Percentiles rank a stretch among this genome's conserved stretches.
phyloP scores from a whole-genome alignment of 2,113 vertebrate genomes.

The Labeo rohita region DNA sequence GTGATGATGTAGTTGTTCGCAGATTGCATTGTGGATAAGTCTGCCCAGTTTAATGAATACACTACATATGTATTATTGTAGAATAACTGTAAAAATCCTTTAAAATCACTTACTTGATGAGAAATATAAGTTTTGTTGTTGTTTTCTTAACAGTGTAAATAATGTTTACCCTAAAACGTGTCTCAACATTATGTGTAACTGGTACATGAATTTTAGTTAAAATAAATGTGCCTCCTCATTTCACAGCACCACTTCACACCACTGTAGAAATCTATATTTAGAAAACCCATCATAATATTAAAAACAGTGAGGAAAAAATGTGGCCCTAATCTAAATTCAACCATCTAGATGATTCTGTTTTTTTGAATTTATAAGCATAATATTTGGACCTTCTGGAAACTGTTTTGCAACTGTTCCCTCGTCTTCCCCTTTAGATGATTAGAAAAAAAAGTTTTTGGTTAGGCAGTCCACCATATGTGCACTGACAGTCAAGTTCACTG shows the following conservation, averaged over 20 bases:
- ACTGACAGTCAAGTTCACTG: slow-evolving; percentile 70
- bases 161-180: background rate
- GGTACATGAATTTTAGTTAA: background rate
- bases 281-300: background rate
- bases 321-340: background rate
- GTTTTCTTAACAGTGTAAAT: background rate
- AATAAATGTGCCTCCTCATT: background rate
- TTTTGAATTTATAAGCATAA: background rate
- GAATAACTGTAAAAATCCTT: too few relatives aligned
- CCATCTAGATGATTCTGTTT: background rate
- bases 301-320: background rate
- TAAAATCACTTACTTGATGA: too few relatives aligned
- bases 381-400: slow-evolving; percentile 6
- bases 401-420: background rate
- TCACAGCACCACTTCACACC: background rate
- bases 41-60: too few relatives aligned
- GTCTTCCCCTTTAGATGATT: background rate
- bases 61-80: too few relatives aligned
- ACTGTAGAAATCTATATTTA: background rate
- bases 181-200: background rate
- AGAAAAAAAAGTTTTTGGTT: background rate
- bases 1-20: background rate
- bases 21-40: background rate
- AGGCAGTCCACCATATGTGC: slow-evolving; percentile 52
- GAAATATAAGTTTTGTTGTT: background rate